Conservation (phyloP, 1,140 invertebrate species). For the Prorops nasuta region DNA sequence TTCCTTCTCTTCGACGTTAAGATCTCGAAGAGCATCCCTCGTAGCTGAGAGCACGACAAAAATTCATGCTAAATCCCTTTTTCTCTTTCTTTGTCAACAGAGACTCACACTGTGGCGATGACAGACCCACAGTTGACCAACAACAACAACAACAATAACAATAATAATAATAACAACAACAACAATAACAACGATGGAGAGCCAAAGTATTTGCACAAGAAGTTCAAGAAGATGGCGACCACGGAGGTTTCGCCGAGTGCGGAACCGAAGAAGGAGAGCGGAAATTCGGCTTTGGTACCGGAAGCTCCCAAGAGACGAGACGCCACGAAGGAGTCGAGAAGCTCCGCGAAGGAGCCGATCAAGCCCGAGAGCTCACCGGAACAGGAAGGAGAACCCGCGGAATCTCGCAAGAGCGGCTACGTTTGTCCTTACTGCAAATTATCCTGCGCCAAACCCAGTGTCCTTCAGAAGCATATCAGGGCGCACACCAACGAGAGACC, state of each 20-base stretch:
- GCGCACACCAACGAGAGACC: conserved; percentile 91
- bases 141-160: conserved; percentile 42
- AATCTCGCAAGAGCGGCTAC: conserved; percentile 59
- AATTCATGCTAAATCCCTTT: too few relatives aligned
- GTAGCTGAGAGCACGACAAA: too few relatives aligned
- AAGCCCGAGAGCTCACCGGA: conserved; percentile 30
- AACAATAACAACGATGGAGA: conserved; percentile 62
- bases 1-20: too few relatives aligned
- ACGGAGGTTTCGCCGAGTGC: conserved; percentile 44
- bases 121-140: conserved; percentile 52
- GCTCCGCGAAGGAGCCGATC: conserved; percentile 26
- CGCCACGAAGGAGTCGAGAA: conserved; percentile 38
- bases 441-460: conserved; percentile 89
- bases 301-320: conserved; percentile 51
- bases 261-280: conserved; percentile 30
- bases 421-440: conserved; percentile 85
- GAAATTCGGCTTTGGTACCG: conserved; percentile 37
- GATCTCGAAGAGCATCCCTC: too few relatives aligned
- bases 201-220: conserved; percentile 84
- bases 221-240: conserved; percentile 83
- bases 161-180: conserved; percentile 45
- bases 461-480: conserved; percentile 89
- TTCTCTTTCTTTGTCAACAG: conserved; percentile 34
- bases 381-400: conserved; percentile 31
- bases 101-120: conserved; percentile 49